Conservation (phyloP, 2,113 vertebrate species). For the Merops nubicus region DNA sequence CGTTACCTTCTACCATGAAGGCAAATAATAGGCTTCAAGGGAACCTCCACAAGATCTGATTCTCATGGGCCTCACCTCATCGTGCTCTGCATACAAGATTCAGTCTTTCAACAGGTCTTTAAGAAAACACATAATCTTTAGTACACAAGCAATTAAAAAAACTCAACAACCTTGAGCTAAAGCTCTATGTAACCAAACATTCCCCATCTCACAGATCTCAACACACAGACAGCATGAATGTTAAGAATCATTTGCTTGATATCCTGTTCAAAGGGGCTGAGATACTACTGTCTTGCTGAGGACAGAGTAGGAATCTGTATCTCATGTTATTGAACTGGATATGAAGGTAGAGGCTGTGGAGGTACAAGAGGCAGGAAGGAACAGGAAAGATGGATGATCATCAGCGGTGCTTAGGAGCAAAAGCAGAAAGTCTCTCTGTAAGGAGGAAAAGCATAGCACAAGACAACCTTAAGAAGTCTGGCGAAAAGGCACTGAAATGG, state of each 20-base stretch:
- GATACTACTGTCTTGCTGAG: neutral
- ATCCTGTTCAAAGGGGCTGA: neutral
- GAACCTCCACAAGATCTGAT: neutral
- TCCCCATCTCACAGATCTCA: neutral
- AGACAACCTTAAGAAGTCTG: neutral
- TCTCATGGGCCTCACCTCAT: neutral
- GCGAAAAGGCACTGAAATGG: neutral
- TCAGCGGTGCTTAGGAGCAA: neutral
- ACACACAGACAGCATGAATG: neutral
- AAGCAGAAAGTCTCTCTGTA: neutral
- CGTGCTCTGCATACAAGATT: neutral
- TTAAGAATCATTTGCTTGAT: neutral
- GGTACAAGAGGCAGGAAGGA: neutral
- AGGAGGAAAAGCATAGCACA: neutral
- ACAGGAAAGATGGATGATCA: neutral
- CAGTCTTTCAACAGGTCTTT: neutral
- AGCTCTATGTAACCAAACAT: neutral
- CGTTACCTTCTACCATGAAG: neutral
- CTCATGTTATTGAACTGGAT: neutral
- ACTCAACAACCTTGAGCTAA: neutral
- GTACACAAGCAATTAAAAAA: neutral
- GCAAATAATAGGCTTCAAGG: neutral
- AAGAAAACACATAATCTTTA: neutral
- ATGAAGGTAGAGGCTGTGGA: neutral
- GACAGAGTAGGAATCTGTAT: neutral